Evolutionary conservation across 1,140 invertebrate genomes (phyloP).

Genomic region (Halesus radiatus): DNA sequence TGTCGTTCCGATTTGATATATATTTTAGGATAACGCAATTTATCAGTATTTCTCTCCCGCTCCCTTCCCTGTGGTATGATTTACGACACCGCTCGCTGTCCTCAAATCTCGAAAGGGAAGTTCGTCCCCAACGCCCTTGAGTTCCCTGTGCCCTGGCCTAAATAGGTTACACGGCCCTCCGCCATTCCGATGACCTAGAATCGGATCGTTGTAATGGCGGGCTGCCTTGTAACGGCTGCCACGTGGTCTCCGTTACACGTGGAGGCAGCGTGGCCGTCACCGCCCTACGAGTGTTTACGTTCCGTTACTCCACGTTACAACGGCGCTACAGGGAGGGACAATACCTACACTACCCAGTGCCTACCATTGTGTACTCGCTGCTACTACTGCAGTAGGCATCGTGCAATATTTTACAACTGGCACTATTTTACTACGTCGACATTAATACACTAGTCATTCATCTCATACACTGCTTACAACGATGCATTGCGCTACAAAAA

Average conservation of each 20-base stretch:
- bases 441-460: too few relatives aligned
- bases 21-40: too few relatives aligned
- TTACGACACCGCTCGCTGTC: too few relatives aligned
- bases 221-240: constrained; percentile 4
- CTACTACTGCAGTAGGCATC: constrained; percentile 13
- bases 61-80: too few relatives aligned
- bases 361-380: neutral
- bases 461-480: too few relatives aligned
- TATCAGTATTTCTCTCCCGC: too few relatives aligned
- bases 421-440: neutral
- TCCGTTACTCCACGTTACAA: neutral
- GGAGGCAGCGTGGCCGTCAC: constrained; percentile 26
- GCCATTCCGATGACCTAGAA: constrained; percentile 35
- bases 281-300: constrained; percentile 36
- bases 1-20: too few relatives aligned
- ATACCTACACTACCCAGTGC: neutral
- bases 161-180: constrained; percentile 36
- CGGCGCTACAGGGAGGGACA: neutral
- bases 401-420: neutral
- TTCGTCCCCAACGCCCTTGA: constrained; percentile 31
- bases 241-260: constrained; percentile 38
- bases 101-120: neutral
- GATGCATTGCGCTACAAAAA: too few relatives aligned
- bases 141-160: constrained; percentile 5
- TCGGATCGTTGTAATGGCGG: constrained; percentile 15